Conservation (phyloP, 2,888 invertebrate species). For the Oligia fasciuncula region DNA sequence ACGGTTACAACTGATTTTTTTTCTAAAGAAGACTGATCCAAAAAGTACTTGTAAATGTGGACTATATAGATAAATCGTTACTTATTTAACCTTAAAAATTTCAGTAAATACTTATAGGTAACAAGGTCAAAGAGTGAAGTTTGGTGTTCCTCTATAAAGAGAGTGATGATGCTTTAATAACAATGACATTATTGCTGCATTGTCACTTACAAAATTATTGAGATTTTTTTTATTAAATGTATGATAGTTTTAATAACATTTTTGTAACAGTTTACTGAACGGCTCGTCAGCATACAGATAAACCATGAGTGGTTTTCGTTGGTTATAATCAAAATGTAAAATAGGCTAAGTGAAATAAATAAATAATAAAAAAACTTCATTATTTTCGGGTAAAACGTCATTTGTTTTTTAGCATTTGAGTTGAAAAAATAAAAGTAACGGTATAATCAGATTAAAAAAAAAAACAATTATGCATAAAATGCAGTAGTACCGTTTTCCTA, state of each 20-base stretch:
- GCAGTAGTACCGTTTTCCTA: slow-evolving; percentile 3
- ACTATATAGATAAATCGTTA: neutral
- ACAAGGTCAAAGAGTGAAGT: neutral
- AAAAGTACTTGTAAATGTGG: neutral
- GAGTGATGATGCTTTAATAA: neutral
- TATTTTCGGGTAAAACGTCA: neutral
- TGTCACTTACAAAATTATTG: neutral
- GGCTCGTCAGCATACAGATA: no score
- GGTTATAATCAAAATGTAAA: no score
- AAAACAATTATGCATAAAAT: slow-evolving; percentile 22
- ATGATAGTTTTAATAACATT: no score
- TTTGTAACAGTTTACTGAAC: no score
- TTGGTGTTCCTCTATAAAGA: neutral
- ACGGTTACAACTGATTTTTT: neutral
- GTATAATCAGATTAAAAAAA: neutral
- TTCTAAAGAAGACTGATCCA: neutral
- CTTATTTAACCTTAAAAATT: neutral
- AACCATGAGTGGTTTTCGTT: no score
- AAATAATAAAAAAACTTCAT: neutral
- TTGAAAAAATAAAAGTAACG: neutral
- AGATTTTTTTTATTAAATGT: no score
- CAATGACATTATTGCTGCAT: neutral
- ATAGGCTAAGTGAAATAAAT: no score
- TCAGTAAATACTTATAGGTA: neutral
- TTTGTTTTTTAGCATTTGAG: neutral